A percentile compares a stretch with the other conserved stretches of the same genome.
Evolutionary conservation across 2,113 vertebrate genomes (phyloP).

Genomic region (Maccullochella peelii): DNA sequence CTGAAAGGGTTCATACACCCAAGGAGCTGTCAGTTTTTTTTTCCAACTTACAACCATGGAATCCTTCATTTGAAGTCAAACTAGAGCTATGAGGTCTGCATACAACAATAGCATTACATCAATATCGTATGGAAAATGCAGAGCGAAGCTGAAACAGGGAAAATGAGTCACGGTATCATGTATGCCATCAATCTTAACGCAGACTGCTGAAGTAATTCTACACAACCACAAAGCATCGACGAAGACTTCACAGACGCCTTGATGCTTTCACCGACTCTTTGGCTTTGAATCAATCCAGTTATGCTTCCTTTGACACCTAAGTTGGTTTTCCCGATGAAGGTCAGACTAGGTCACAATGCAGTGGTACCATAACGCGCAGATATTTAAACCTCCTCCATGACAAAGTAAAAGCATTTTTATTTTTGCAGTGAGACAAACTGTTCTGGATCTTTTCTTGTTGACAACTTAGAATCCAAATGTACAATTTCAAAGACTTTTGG

Average conservation of each 20-base stretch:
- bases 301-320: constrained; percentile 24
- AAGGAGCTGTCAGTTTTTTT: not conserved
- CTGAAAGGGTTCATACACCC: not conserved
- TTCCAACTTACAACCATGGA: not conserved
- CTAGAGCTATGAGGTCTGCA: constrained; percentile 82
- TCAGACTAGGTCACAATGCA: constrained; percentile 6
- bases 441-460: not conserved
- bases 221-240: constrained; percentile 56
- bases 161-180: constrained; percentile 48
- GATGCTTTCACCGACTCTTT: constrained; percentile 1
- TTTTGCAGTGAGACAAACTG: not conserved
- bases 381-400: not conserved
- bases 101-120: constrained; percentile 79
- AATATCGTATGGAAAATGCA: constrained; percentile 78
- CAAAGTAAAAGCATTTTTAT: not conserved
- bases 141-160: constrained; percentile 52
- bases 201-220: constrained; percentile 41
- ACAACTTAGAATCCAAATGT: not conserved
- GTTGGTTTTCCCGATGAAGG: constrained; percentile 2
- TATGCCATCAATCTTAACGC: constrained; percentile 52
- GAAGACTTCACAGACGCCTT: constrained; percentile 17
- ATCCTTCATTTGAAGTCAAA: constrained; percentile 12
- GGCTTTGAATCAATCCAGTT: constrained; percentile 35
- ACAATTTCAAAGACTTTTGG: not conserved
- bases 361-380: not conserved